Base-by-base conservation (phyloP, 2,113 vertebrate genomes). In the Probosciger aterrimus region DNA sequence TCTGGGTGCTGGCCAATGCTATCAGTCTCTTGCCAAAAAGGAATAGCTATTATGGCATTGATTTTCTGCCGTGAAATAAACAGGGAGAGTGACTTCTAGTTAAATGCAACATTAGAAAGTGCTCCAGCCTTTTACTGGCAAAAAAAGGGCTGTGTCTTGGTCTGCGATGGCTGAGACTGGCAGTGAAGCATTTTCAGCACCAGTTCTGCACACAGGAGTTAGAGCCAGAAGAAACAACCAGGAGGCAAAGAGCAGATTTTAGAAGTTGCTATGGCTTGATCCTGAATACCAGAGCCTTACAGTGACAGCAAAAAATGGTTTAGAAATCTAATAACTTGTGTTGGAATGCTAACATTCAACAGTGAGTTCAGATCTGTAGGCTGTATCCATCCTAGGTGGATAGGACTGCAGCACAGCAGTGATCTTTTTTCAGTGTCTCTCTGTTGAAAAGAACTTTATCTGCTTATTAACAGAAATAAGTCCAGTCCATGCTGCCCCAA, bases 11-110 rank as follows among this genome's bases (percentile, higher is more conserved):
- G 63, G 94, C 96, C 96, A 97, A 91, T 28, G 88, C 63, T 92
- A 94, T 95, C 96, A 80, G 88, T 95, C 96, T 96, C 86, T 96
- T 87, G 93, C 96, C 96, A 96, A 96, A 97, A 95, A 96, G 92
- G 94, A 95, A 97, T 96, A 96, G 96, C 95, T 97, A 92, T 95
- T 94, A 96, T 69, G 88, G 92, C 88, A 97, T 96, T 91, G 96
- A 97, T 96, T 97, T 97, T 94, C 95, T 95, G 96, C 93, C 88
- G 82, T 74, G 7, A 49, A 69, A 86, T 88, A 91, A 94, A 7
- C 31, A 86, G 76, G 43, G 63, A 94, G 70, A 93, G 77, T 89
- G 93, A 92, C 86, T 97, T 95, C 95, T 96, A 96, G 95, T 93
- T 96, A 96, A 96, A 95, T 93, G 84, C 70, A 94, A 96, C 67